phyloP scores from a whole-genome alignment of 2,888 invertebrate species.

The Tipula confusa region DNA sequence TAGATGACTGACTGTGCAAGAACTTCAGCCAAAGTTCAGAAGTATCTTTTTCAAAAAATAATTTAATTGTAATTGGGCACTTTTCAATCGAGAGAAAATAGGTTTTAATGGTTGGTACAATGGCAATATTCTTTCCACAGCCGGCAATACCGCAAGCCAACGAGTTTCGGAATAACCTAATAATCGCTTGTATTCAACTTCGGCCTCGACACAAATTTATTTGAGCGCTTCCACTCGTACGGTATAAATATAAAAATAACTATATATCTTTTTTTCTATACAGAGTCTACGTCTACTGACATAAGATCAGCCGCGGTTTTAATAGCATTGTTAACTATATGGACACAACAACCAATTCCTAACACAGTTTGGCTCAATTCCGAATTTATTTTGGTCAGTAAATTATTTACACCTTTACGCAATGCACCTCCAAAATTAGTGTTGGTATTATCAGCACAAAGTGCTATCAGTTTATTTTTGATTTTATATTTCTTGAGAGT shows the following conservation, averaged over 20 bases:
- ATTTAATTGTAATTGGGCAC: too few relatives aligned
- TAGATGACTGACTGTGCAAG: neutral
- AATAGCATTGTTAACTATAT: slow-evolving; percentile 28
- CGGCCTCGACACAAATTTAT: too few relatives aligned
- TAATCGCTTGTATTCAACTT: too few relatives aligned
- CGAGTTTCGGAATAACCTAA: too few relatives aligned
- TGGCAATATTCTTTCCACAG: neutral
- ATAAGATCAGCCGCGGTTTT: neutral
- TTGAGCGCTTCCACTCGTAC: too few relatives aligned
- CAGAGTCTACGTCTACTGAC: neutral
- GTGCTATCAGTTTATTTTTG: neutral
- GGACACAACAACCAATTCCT: slow-evolving; percentile 8
- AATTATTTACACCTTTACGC: neutral
- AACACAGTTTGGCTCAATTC: neutral
- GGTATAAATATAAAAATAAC: neutral
- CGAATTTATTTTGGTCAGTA: neutral
- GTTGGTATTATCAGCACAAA: too few relatives aligned
- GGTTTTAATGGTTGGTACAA: neutral
- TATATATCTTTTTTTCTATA: neutral
- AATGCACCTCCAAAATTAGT: neutral
- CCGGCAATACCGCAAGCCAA: too few relatives aligned
- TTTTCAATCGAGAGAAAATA: too few relatives aligned
- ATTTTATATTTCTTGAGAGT: too few relatives aligned
- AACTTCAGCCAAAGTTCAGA: neutral
- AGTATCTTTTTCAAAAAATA: neutral